phyloP scores from a whole-genome alignment of 2,797 vertebrate genomes.

The Telmatherina bonti region DNA sequence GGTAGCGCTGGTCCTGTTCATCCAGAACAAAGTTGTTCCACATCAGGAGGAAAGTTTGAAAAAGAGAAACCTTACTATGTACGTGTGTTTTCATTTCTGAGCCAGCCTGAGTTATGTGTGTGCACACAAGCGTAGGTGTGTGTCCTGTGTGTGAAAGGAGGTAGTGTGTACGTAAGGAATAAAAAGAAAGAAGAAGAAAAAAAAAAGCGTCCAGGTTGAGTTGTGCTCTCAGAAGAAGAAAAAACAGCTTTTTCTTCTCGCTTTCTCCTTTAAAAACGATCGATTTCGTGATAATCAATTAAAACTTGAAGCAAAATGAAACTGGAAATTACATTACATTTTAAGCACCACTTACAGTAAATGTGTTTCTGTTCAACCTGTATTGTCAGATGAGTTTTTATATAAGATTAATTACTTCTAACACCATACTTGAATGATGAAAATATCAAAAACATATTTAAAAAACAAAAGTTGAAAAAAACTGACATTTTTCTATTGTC shows the following conservation, averaged over 20 bases:
- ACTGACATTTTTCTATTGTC: not conserved
- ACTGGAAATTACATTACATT: not conserved
- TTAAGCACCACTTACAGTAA: no score
- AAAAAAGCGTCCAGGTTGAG: constrained; percentile 22
- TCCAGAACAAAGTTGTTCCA: constrained; percentile 32
- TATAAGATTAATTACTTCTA: not conserved
- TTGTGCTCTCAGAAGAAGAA: constrained; percentile 29
- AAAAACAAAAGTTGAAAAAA: not conserved
- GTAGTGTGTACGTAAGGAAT: constrained; percentile 5
- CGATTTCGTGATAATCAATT: constrained; percentile 19
- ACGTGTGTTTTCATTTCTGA: constrained; percentile 41
- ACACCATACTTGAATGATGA: not conserved
- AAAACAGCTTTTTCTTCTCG: no score
- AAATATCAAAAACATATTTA: not conserved
- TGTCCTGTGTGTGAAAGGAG: constrained; percentile 26
- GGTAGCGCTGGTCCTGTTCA: constrained; percentile 31
- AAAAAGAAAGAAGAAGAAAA: no score
- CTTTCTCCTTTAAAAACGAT: constrained; percentile 35
- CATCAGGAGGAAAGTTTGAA: constrained; percentile 24
- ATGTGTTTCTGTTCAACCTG: not conserved
- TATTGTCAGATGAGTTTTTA: not conserved
- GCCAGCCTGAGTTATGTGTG: constrained; percentile 21
- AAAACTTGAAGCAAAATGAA: not conserved
- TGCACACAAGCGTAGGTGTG: constrained; percentile 13
- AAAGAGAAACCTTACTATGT: constrained; percentile 4